A percentile compares a stretch with the other conserved stretches of the same genome.
These are phyloP conservation scores for Karalla daura DNA, from an alignment of 2,797 vertebrate species.

Conservation along the genomic window DNA sequence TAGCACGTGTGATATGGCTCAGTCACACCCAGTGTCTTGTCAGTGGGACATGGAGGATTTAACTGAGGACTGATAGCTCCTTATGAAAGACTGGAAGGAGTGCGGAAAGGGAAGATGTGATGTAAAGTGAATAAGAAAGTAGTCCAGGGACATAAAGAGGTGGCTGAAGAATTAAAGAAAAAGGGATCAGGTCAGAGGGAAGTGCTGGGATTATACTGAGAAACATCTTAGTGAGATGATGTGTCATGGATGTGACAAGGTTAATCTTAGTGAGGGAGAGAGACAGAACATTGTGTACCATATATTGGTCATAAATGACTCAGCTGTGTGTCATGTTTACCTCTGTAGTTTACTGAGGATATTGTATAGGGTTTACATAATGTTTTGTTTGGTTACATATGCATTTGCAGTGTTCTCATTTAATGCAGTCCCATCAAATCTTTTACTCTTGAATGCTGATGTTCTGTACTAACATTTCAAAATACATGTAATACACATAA, in stretches of 20 bases:
- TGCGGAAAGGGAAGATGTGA: conserved; percentile 10
- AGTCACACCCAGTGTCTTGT: conserved; percentile 19
- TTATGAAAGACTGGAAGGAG: conserved; percentile 10
- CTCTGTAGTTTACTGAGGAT: conserved; percentile 26
- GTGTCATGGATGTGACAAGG: conserved; percentile 39
- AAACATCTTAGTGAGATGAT: conserved; percentile 51
- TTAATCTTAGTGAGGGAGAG: conserved; percentile 37
- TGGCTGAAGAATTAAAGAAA: conserved; percentile 29
- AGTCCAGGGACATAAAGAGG: conserved; percentile 3
- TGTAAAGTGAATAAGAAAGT: conserved; percentile 1
- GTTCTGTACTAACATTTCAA: too few relatives aligned
- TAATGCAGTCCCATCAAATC: too few relatives aligned
- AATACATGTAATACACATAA: too few relatives aligned
- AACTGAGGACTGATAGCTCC: conserved; percentile 37
- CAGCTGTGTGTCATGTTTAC: conserved; percentile 46
- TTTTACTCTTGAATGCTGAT: too few relatives aligned
- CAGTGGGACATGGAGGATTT: conserved; percentile 25
- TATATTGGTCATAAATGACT: conserved; percentile 59
- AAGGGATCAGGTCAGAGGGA: conserved; percentile 21
- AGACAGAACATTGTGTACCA: conserved; percentile 46
- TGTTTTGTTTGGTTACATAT: conserved; percentile 30
- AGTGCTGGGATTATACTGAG: conserved; percentile 37
- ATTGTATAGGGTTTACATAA: conserved; percentile 24
- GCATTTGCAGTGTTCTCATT: background rate
- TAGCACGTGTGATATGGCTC: conserved; percentile 40